phyloP scores from a whole-genome alignment of 2,888 invertebrate species.

The Augiades crinisus region DNA sequence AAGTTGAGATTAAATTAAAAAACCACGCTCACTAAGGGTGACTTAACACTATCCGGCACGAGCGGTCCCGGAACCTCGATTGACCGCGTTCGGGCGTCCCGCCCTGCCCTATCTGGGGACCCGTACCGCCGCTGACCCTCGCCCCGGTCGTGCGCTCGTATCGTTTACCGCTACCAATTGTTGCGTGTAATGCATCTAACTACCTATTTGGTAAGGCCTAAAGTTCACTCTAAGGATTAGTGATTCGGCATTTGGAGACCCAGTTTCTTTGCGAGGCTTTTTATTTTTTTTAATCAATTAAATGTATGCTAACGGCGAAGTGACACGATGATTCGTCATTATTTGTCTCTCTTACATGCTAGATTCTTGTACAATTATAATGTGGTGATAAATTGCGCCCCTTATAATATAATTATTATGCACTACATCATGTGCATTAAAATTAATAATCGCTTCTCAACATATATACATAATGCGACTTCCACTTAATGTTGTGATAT shows the following conservation, averaged over 20 bases:
- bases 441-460: too few species aligned
- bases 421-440: too few species aligned
- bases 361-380: too few species aligned
- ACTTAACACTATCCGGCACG: not conserved
- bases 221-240: conserved; percentile 23
- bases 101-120: conserved; percentile 22
- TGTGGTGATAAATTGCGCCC: too few species aligned
- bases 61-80: conserved; percentile 34
- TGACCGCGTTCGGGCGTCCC: conserved; percentile 32
- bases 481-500: too few species aligned
- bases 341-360: too few species aligned
- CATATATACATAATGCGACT: too few species aligned
- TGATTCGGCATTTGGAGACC: not conserved
- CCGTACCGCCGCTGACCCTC: conserved; percentile 52
- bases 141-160: conserved; percentile 59
- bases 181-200: conserved; percentile 50
- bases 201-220: conserved; percentile 22
- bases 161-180: conserved; percentile 63
- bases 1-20: not conserved
- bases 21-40: not conserved
- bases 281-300: too few species aligned
- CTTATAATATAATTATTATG: too few species aligned
- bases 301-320: too few species aligned
- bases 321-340: too few species aligned
- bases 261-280: conserved; percentile 4